These are phyloP conservation scores for Herpetotheres cachinnans DNA, from an alignment of 2,113 vertebrate genomes.

Conservation along the genomic window DNA sequence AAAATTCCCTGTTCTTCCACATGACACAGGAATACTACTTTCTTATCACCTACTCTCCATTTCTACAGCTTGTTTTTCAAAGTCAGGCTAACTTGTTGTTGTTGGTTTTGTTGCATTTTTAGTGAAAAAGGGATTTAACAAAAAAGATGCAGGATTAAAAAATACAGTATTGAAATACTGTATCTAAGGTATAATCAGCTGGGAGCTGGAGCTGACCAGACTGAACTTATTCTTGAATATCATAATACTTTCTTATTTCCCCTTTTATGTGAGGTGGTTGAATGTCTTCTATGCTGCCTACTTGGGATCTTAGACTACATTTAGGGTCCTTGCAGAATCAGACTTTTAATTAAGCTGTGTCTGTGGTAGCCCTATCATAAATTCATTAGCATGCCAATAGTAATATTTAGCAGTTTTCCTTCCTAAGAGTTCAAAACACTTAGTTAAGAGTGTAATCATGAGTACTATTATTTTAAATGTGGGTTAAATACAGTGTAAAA, in stretches of 20 bases:
- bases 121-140: background rate
- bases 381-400: background rate
- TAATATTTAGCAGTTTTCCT: background rate
- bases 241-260: background rate
- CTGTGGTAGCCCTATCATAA: background rate
- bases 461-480: background rate
- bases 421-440: background rate
- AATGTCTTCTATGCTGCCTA: background rate
- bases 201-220: background rate
- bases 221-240: background rate
- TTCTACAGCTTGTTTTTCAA: background rate
- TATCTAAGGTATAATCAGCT: background rate
- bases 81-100: background rate
- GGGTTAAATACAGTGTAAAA: background rate
- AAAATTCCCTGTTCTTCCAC: background rate
- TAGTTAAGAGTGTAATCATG: background rate
- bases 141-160: background rate
- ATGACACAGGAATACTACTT: background rate
- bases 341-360: background rate
- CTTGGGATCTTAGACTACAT: background rate
- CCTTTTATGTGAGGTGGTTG: background rate
- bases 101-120: background rate
- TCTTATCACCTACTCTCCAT: background rate
- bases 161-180: background rate
- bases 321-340: background rate